Evolutionary conservation across 2,888 invertebrate species (phyloP).

Genomic region (Pachliopta kotzebuea): DNA sequence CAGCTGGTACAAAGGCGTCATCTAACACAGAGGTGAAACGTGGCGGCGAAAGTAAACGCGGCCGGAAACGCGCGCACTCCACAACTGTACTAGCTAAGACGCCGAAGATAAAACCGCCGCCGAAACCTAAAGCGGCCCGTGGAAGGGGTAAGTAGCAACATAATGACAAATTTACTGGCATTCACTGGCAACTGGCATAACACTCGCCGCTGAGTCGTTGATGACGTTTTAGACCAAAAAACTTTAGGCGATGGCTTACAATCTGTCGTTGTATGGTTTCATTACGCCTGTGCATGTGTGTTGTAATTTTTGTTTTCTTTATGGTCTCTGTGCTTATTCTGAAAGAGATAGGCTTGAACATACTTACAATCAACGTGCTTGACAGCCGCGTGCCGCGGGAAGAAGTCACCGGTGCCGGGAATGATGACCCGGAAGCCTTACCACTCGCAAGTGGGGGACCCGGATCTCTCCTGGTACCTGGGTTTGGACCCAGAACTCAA

Average conservation of each 20-base stretch:
- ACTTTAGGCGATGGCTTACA: conserved; percentile 19
- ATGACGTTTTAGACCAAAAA: neutral
- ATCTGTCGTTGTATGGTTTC: conserved; percentile 20
- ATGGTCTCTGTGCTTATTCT: conserved; percentile 12
- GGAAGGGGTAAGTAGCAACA: conserved; percentile 50
- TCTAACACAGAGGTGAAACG: conserved; percentile 42
- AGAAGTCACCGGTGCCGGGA: conserved; percentile 58
- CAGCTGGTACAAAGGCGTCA: neutral
- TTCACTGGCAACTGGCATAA: conserved; percentile 2
- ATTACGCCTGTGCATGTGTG: conserved; percentile 21
- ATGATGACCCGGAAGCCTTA: conserved; percentile 56
- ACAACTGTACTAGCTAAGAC: conserved; percentile 53
- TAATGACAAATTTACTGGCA: neutral
- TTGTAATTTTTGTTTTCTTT: conserved; percentile 19
- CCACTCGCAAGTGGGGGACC: conserved; percentile 61
- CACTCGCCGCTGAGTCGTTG: conserved; percentile 6
- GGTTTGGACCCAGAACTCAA: conserved; percentile 71
- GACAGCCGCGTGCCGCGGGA: conserved; percentile 47
- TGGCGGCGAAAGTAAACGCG: conserved; percentile 53
- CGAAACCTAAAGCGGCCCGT: conserved; percentile 50
- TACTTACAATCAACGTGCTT: conserved; percentile 19
- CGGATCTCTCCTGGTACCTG: conserved; percentile 73
- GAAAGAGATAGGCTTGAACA: conserved; percentile 7
- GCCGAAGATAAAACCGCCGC: conserved; percentile 40
- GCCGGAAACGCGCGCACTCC: conserved; percentile 62